phyloP scores from a whole-genome alignment of 1,140 invertebrate genomes.

The Temnothorax curvispinosus region DNA sequence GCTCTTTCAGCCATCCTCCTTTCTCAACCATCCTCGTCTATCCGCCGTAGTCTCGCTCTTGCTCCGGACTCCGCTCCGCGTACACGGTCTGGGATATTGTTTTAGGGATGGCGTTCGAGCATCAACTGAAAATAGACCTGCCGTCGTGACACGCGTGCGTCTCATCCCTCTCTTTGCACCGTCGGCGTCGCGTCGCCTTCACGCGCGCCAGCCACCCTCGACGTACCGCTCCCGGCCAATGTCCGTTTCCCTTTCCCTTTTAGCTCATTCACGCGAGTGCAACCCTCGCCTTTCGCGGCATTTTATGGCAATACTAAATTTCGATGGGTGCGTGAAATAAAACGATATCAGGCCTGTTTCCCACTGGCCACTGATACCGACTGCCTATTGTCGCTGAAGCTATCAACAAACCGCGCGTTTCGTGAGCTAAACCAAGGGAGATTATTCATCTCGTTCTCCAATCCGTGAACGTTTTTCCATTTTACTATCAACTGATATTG shows the following conservation, averaged over 20 bases:
- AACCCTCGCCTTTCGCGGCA: background rate
- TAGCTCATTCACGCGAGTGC: slow-evolving; percentile 1
- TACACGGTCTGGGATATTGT: slow-evolving; percentile 67
- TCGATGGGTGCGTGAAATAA: slow-evolving; percentile 57
- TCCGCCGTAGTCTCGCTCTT: slow-evolving; percentile 16
- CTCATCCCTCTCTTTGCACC: slow-evolving; percentile 37
- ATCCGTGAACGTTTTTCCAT: background rate
- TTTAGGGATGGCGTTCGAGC: slow-evolving; percentile 71
- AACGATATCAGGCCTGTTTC: slow-evolving; percentile 58
- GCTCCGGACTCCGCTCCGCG: slow-evolving; percentile 10
- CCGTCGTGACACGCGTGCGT: slow-evolving; percentile 43
- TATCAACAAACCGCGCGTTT: slow-evolving; percentile 32
- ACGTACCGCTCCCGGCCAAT: slow-evolving; percentile 11
- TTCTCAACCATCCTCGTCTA: slow-evolving; percentile 22
- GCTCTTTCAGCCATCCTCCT: slow-evolving; percentile 26
- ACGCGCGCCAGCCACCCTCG: slow-evolving; percentile 23
- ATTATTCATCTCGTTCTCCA: slow-evolving; percentile 30
- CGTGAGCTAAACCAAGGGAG: slow-evolving; percentile 33
- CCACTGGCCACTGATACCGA: slow-evolving; percentile 1
- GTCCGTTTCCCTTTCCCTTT: slow-evolving; percentile 30
- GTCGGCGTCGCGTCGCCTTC: slow-evolving; percentile 55
- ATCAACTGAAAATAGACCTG: slow-evolving; percentile 72
- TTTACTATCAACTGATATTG: slow-evolving; percentile 11
- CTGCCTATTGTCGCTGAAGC: slow-evolving; percentile 3
- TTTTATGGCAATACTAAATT: slow-evolving; percentile 74